Conservation (phyloP, 2,797 vertebrate genomes). For the Myotis pilosus region DNA sequence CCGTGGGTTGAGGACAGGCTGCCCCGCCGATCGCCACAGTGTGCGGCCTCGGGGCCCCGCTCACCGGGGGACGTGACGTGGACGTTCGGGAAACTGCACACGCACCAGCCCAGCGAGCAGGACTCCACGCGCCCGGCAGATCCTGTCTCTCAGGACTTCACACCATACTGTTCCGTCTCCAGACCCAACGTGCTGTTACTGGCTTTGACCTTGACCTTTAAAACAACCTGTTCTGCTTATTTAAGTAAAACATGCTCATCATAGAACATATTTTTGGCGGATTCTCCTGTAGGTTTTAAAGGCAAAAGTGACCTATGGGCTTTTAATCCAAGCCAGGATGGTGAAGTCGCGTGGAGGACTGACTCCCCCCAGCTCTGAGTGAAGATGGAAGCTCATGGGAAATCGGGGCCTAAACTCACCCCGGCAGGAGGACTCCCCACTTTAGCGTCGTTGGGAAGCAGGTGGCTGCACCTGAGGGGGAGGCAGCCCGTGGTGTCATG, state of each 20-base stretch:
- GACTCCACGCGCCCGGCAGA: not conserved
- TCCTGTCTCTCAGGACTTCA: not conserved
- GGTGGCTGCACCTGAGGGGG: not conserved
- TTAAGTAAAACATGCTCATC: not conserved
- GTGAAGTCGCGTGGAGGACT: not conserved
- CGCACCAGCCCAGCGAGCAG: not conserved
- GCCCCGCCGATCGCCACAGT: rapidly evolving
- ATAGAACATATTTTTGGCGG: not conserved
- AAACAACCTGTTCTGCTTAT: not conserved
- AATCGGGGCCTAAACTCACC: rapidly evolving
- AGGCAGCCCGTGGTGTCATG: not conserved
- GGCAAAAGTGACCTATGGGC: not conserved
- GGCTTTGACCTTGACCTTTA: slow-evolving; percentile 17
- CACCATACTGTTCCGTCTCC: not conserved
- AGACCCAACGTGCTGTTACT: not conserved
- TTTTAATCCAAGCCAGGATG: not conserved
- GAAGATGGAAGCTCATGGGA: not conserved
- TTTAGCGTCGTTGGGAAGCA: not conserved
- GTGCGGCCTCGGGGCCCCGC: not conserved
- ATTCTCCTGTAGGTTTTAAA: not conserved
- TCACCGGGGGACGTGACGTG: rapidly evolving
- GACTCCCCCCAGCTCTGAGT: not conserved
- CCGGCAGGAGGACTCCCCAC: not conserved
- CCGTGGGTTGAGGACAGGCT: too few species aligned
- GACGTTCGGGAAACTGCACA: not conserved